Conservation (phyloP, 2,113 vertebrate species). For the Isurus oxyrinchus region DNA sequence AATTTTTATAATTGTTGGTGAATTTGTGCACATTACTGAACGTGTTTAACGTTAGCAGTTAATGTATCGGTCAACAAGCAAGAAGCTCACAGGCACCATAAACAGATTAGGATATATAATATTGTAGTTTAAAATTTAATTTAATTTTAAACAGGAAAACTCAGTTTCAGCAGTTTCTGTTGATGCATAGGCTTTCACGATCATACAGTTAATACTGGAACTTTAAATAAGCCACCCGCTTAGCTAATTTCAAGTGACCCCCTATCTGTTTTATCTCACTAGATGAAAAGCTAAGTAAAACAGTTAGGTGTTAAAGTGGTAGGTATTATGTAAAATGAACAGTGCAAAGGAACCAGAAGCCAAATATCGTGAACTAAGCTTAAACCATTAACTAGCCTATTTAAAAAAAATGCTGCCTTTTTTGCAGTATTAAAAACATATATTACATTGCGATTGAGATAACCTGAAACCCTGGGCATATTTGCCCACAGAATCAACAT, state of each 20-base stretch:
- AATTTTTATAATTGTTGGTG: not conserved
- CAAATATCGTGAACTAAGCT: too few relatives aligned
- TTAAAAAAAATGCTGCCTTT: not conserved
- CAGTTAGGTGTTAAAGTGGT: not conserved
- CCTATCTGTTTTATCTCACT: not conserved
- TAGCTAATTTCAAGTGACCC: not conserved
- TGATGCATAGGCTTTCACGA: not conserved
- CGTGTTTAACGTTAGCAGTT: not conserved
- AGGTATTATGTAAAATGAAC: not conserved
- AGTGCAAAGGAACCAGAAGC: not conserved
- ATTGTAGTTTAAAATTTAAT: not conserved
- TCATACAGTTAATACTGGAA: not conserved
- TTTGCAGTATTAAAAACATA: not conserved
- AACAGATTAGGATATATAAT: not conserved
- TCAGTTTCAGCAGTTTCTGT: not conserved
- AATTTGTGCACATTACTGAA: not conserved
- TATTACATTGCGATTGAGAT: not conserved
- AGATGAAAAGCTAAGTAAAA: not conserved
- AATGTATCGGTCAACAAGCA: not conserved
- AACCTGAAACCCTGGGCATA: not conserved
- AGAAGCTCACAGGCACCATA: not conserved
- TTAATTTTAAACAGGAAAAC: not conserved
- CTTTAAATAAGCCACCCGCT: not conserved
- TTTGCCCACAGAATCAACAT: not conserved
- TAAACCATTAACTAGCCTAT: not conserved